Percentiles rank a stretch among this genome's conserved stretches.
Conservation (phyloP, 64 coral and sea anemone genomes). For the Trachythela sp. region DNA sequence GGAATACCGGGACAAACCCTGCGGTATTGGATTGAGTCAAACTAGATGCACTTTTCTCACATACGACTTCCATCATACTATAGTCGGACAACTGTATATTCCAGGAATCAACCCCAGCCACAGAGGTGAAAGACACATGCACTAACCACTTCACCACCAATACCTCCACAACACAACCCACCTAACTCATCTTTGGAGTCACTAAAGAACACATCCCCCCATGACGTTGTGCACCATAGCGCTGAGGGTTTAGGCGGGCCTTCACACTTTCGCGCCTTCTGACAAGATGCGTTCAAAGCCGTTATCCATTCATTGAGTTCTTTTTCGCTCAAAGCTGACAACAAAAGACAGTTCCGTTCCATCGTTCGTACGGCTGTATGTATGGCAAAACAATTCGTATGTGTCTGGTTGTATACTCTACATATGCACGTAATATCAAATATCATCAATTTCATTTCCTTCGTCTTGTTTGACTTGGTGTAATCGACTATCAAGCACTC, state of each 20-base stretch:
- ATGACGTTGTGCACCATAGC: slow-evolving; percentile 64
- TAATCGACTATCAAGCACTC: slow-evolving; percentile 65
- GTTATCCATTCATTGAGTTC: slow-evolving; percentile 94
- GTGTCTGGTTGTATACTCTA: slow-evolving; percentile 61
- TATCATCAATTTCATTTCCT: slow-evolving; percentile 64
- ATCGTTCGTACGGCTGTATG: slow-evolving; percentile 57
- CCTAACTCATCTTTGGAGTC: slow-evolving; percentile 33
- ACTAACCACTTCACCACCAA: neutral
- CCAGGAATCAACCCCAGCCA: no score
- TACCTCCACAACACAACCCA: neutral
- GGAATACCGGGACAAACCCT: no score
- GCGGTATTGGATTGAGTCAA: no score
- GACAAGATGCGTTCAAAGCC: slow-evolving; percentile 41
- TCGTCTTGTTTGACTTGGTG: slow-evolving; percentile 57
- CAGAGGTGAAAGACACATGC: neutral
- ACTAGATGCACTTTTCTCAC: no score
- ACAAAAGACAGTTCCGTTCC: slow-evolving; percentile 66
- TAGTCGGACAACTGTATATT: no score
- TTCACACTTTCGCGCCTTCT: slow-evolving; percentile 55
- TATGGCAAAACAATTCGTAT: slow-evolving; percentile 81
- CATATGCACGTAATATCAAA: slow-evolving; percentile 69
- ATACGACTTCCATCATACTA: no score
- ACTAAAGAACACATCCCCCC: slow-evolving; percentile 92
- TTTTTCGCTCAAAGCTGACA: slow-evolving; percentile 63
- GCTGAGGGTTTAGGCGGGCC: slow-evolving; percentile 64